A percentile compares a stretch with the other conserved stretches of the same genome.
These are phyloP conservation scores for Prorops nasuta DNA, from an alignment of 1,140 invertebrate species.

Conservation along the genomic window DNA sequence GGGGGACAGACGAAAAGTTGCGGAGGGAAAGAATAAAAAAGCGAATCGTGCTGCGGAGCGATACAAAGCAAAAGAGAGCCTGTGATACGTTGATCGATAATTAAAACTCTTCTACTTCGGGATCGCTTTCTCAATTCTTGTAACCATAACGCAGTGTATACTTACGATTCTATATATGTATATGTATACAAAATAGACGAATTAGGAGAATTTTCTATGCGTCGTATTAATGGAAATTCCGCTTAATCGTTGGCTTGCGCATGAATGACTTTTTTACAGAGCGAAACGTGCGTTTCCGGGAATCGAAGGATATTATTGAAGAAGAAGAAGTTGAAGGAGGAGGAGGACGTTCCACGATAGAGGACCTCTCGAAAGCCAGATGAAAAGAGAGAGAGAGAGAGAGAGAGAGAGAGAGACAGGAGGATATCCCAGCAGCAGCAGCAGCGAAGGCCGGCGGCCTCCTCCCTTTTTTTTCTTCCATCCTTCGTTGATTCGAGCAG, in stretches of 20 bases:
- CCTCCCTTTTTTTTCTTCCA: constrained; percentile 3
- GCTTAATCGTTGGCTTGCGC: background rate
- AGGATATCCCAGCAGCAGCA: background rate
- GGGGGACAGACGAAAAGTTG: background rate
- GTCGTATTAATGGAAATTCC: too few species aligned
- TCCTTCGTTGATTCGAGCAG: constrained; percentile 20
- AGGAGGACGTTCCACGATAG: constrained; percentile 3
- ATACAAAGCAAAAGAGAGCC: too few species aligned
- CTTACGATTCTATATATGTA: too few species aligned
- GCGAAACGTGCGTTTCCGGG: constrained; percentile 16
- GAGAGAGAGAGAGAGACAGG: background rate
- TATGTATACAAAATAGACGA: too few species aligned
- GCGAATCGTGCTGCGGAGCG: background rate
- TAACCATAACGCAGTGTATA: too few species aligned
- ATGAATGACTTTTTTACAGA: constrained; percentile 3
- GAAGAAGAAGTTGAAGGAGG: background rate
- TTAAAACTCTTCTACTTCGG: too few species aligned
- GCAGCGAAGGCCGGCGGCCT: background rate
- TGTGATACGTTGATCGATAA: too few species aligned
- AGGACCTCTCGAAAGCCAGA: constrained; percentile 12
- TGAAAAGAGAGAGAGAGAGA: background rate
- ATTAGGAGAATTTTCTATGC: too few species aligned
- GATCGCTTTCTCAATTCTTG: too few species aligned
- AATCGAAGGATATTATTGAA: background rate
- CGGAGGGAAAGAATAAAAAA: constrained; percentile 5